phyloP scores from a whole-genome alignment of 2,888 invertebrate genomes.

The Hyles lineata region DNA sequence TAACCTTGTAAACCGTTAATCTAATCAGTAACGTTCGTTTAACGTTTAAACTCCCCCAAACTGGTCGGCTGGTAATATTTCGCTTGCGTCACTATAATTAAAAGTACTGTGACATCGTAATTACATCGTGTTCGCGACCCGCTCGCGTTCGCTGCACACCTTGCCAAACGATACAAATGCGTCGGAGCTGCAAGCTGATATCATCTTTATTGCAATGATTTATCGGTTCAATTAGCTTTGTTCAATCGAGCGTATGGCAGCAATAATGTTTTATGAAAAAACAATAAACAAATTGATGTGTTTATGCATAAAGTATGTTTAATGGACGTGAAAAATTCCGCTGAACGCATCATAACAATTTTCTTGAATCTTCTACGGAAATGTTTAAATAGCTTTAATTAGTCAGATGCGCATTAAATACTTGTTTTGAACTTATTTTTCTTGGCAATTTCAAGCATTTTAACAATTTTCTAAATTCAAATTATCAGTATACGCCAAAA shows the following conservation, averaged over 20 bases:
- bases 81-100: constrained; percentile 9
- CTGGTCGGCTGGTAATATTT: not conserved
- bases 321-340: not conserved
- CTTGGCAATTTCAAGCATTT: too few relatives aligned
- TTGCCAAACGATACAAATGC: not conserved
- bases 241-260: not conserved
- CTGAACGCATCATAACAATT: not conserved
- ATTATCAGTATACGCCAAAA: too few relatives aligned
- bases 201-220: not conserved
- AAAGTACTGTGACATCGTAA: constrained; percentile 14
- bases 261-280: constrained; percentile 19
- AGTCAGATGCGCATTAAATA: not conserved
- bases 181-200: not conserved
- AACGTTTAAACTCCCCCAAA: not conserved
- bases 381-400: not conserved
- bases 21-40: constrained; percentile 16
- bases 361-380: constrained; percentile 8
- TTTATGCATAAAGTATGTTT: not conserved
- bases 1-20: constrained; percentile 19
- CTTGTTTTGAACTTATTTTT: too few relatives aligned
- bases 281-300: constrained; percentile 24
- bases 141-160: not conserved
- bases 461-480: too few relatives aligned
- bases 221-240: not conserved
- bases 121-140: not conserved